Base-by-base conservation (phyloP, 2,797 vertebrate species). In the Crenuchus spilurus region DNA sequence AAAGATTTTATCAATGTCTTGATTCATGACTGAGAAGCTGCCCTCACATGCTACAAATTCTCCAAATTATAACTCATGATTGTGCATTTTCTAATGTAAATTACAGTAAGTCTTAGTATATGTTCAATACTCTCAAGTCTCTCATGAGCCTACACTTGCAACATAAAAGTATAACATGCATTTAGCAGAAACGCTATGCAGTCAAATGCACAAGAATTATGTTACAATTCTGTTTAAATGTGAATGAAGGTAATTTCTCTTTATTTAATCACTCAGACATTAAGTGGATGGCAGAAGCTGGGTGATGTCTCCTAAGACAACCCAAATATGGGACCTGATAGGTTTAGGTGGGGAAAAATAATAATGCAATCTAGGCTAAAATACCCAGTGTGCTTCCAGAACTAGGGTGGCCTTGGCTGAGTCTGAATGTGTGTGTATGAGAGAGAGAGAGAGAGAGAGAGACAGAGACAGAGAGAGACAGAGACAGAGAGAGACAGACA, bases 401-500 rank as follows among this genome's bases (percentile, higher is more conserved):
- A 66, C 72, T 39, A n/a, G 55, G 64, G 68, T 76, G 80, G 71
- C 82, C 80, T 82, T 82, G 73, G 74, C 74, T 22, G 58, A 62
- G 44, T 51, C 63, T 18, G 60, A 77, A 60, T 54, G 22, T 28
- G 37, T 18, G 65, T 49, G 42, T 26, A 13, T 2, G 24, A 41
- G 48, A 28, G 60, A 72, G 39, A 57, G 52, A 57, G 16, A 44
- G 31, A 44, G 54, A 52, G 54, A 54, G 41, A 67, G 75, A 66
- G 60, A 72, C 26, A 57, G 52, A 57, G 16, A 44, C 22, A 44
- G 54, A 52, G 54, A 54, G 41, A 67, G 75, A 60, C 33, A 66
- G 77, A 64, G 77, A 83, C 83, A 79, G 74, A 72, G 70, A 73
- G 60, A 72, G 39, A n/a, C n/a, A n/a, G n/a, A n/a, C n/a, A 57